Evolutionary conservation across 2,113 vertebrate species (phyloP), one percentile per base, ranked within the genome.

Genomic region (Carassius auratus): DNA sequence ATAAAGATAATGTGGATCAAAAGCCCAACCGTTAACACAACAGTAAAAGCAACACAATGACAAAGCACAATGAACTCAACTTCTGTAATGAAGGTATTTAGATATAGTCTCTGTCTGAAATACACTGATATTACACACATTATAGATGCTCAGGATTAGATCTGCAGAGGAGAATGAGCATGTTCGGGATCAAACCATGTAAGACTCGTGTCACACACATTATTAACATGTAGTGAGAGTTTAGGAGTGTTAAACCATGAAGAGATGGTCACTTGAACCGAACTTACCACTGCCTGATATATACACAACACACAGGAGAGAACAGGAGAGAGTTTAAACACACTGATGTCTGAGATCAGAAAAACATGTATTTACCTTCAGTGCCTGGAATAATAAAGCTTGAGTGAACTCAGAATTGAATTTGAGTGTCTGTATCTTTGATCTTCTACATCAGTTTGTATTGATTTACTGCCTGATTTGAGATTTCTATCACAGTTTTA

Each of bases 271-370:
- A 90, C 90, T 91, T 87, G 82, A 88, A 84, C 64, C 33, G 79
- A 92, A 99, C 98, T 99, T 98, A 99, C 98, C 98, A 96, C 97
- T 91, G 97, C 97, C 98, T 97, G 95, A 76, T 55, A 52, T 5
- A 92, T 92, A 96, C 92, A 96, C 91, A 94, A 93, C 92, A 86
- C 88, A 94, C 86, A 87, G 93, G 95, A 96, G 95, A 95, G 96
- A 96, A 98, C 94, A 97, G 94, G 93, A 98, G 92, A 91, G 89
- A 93, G 89, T 96, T 98, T 94, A 93, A 93, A 88, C 86, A 91
- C 50, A 87, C 42, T 10, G 8, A 45, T 10, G 8, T 42, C 42
- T 42, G 42, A 5, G 50, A 15, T 52, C 57, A 57, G 66, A 12
- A 10, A 9, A 69, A 19, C 42, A 36, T 30, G 7, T 68, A 33